A percentile compares a stretch with the other conserved stretches of the same genome.
These are phyloP conservation scores for Colinus virginianus DNA, from an alignment of 2,113 vertebrate genomes.

Conservation along the genomic window DNA sequence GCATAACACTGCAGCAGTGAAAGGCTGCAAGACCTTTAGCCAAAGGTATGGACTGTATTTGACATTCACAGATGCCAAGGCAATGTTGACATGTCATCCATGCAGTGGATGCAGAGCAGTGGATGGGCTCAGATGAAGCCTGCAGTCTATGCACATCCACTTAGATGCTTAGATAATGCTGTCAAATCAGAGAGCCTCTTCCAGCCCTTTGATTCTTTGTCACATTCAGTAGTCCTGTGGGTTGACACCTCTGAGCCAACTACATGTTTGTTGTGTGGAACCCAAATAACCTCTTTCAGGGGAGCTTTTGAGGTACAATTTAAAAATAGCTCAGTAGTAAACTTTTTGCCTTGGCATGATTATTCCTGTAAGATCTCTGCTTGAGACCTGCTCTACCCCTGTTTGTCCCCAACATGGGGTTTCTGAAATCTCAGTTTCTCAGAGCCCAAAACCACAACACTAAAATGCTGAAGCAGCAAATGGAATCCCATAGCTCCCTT, in stretches of 20 bases:
- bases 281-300: not conserved
- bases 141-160: not conserved
- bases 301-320: not conserved
- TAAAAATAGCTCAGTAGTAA: not conserved
- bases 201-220: not conserved
- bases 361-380: not conserved
- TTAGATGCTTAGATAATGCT: accelerated
- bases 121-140: not conserved
- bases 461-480: not conserved
- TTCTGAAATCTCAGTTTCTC: not conserved
- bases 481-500: not conserved
- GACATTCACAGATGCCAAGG: not conserved
- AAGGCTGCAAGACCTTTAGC: not conserved
- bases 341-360: not conserved
- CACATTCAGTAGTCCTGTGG: not conserved
- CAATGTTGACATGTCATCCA: not conserved
- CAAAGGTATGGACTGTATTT: not conserved
- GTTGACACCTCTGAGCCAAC: not conserved
- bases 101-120: not conserved
- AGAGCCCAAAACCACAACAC: not conserved
- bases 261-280: not conserved
- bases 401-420: not conserved
- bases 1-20: not conserved
- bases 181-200: not conserved
- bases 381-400: not conserved